Evolutionary conservation across 2,888 invertebrate genomes (phyloP).

Genomic region (Pyrochroa serraticornis): DNA sequence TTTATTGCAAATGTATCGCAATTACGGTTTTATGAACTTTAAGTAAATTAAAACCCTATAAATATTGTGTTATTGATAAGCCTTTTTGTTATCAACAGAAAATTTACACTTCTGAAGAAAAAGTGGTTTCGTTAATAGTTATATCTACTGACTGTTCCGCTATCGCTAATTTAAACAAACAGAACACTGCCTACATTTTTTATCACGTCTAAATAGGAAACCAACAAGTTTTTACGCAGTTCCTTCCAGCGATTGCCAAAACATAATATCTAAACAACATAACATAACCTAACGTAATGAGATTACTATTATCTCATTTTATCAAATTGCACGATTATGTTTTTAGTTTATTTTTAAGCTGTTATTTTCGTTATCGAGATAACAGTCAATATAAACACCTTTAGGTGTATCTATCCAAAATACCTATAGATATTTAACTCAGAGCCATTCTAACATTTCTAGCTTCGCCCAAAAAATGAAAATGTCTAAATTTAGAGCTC

Average conservation of each 20-base stretch:
- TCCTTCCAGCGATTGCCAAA: slow-evolving; percentile 12
- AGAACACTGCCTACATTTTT: slow-evolving; percentile 6
- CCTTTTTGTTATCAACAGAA: no score
- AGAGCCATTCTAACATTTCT: background rate
- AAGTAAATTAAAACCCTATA: no score
- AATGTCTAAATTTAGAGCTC: slow-evolving; percentile 26
- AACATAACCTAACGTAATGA: slow-evolving; percentile 26
- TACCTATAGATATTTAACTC: background rate
- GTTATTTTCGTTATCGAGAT: background rate
- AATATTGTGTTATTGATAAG: no score
- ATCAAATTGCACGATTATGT: slow-evolving; percentile 7
- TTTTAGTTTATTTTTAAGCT: slow-evolving; percentile 5
- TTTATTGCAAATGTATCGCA: no score
- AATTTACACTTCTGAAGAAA: background rate
- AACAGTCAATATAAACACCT: background rate
- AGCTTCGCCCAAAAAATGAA: background rate
- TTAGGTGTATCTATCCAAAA: background rate
- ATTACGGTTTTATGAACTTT: no score
- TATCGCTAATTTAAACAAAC: background rate
- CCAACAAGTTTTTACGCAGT: slow-evolving; percentile 13
- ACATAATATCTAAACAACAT: background rate
- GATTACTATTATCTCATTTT: slow-evolving; percentile 21
- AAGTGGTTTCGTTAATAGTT: background rate
- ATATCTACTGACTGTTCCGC: background rate
- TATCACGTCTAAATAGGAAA: slow-evolving; percentile 10